A percentile compares a stretch with the other conserved stretches of the same genome.
Conservation (phyloP, 2,888 invertebrate genomes). For the Drosophila fulvimacula region DNA sequence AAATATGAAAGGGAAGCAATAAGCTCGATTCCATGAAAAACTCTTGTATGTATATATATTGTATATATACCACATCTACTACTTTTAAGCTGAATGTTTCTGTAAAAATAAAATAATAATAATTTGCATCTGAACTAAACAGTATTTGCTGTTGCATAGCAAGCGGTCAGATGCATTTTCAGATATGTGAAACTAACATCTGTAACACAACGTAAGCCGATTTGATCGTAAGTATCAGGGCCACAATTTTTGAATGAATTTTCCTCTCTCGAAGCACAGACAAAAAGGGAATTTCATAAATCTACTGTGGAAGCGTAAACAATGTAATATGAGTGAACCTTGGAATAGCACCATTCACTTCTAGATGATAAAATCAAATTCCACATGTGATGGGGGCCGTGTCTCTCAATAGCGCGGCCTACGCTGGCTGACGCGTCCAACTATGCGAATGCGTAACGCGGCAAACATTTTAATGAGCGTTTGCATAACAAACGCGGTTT, state of each 20-base stretch:
- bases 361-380: slow-evolving; percentile 16
- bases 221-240: background rate
- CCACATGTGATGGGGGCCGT: slow-evolving; percentile 8
- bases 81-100: no score
- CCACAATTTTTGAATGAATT: background rate
- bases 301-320: slow-evolving; percentile 6
- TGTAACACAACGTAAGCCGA: slow-evolving; percentile 5
- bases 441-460: slow-evolving; percentile 67
- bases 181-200: background rate
- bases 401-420: slow-evolving; percentile 8
- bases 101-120: background rate
- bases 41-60: no score
- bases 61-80: no score
- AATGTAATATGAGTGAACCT: slow-evolving; percentile 10
- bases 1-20: no score
- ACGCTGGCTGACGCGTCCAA: slow-evolving; percentile 43
- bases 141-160: background rate
- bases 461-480: slow-evolving; percentile 75
- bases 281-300: background rate
- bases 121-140: background rate
- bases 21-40: no score
- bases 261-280: background rate
- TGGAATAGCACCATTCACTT: slow-evolving; percentile 1
- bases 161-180: background rate
- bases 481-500: slow-evolving; percentile 77